phyloP scores from a whole-genome alignment of 2,888 invertebrate genomes.

The Xestia sexstrigata region DNA sequence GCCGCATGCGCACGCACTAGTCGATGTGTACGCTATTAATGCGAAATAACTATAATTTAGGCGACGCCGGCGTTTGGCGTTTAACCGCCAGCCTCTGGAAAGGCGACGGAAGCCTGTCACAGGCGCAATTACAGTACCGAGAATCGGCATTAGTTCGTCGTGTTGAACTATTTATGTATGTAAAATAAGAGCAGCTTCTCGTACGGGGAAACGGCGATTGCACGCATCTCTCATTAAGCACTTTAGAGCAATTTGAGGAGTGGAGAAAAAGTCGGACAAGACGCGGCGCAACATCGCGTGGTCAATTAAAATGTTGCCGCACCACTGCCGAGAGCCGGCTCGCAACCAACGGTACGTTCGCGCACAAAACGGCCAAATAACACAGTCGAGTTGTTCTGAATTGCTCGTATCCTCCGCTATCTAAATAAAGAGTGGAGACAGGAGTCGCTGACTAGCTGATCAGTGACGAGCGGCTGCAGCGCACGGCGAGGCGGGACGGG shows the following conservation, averaged over 20 bases:
- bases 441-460: slow-evolving; percentile 68
- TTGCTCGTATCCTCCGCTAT: slow-evolving; percentile 85
- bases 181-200: slow-evolving; percentile 89
- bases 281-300: slow-evolving; percentile 88
- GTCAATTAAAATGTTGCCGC: slow-evolving; percentile 89
- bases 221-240: slow-evolving; percentile 91
- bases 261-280: slow-evolving; percentile 88
- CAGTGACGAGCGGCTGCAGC: slow-evolving; percentile 58
- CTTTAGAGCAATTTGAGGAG: slow-evolving; percentile 90
- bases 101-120: slow-evolving; percentile 90
- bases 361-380: slow-evolving; percentile 77
- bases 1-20: slow-evolving; percentile 83
- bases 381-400: slow-evolving; percentile 79
- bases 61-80: slow-evolving; percentile 82
- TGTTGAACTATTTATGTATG: slow-evolving; percentile 90
- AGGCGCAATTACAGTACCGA: slow-evolving; percentile 89
- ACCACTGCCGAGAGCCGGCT: slow-evolving; percentile 79
- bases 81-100: slow-evolving; percentile 83
- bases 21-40: slow-evolving; percentile 86
- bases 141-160: slow-evolving; percentile 90
- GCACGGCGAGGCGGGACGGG: slow-evolving; percentile 30
- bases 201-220: slow-evolving; percentile 90
- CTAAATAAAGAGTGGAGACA: slow-evolving; percentile 77
- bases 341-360: slow-evolving; percentile 77
- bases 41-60: slow-evolving; percentile 89